A percentile compares a stretch with the other conserved stretches of the same genome.
Conservation (phyloP, 2,113 vertebrate genomes). For the Axis porcinus region DNA sequence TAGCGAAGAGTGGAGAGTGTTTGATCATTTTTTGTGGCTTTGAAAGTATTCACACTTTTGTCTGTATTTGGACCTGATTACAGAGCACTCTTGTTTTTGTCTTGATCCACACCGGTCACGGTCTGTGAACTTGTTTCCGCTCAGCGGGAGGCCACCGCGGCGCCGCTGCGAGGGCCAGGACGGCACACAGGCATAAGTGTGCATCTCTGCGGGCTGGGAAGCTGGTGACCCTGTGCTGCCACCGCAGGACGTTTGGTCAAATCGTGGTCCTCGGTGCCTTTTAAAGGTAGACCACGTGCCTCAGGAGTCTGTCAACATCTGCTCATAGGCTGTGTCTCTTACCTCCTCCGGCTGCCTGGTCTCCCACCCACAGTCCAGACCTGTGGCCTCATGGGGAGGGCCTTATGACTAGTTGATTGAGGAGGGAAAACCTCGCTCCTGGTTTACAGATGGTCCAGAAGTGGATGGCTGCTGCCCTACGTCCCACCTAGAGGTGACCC, state of each 20-base stretch:
- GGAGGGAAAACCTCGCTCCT: not conserved
- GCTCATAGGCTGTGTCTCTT: not conserved
- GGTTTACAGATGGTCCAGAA: not conserved
- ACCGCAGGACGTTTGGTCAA: rapidly evolving
- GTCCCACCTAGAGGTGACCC: not conserved
- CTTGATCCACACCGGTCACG: not conserved
- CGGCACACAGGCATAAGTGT: not conserved
- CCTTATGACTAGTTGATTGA: not conserved
- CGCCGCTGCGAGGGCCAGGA: not conserved
- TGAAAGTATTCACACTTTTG: not conserved
- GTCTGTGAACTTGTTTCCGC: not conserved
- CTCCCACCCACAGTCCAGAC: not conserved
- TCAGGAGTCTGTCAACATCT: not conserved
- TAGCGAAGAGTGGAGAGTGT: not conserved
- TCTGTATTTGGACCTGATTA: not conserved
- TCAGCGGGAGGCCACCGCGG: rapidly evolving
- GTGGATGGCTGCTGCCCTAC: not conserved
- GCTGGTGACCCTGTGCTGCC: not conserved
- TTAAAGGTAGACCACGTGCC: not conserved
- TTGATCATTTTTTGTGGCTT: not conserved
- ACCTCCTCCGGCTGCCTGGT: not conserved
- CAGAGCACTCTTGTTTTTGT: not conserved
- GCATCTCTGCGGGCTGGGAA: not conserved
- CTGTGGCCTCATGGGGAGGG: not conserved
- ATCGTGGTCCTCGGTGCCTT: no score